phyloP scores from a whole-genome alignment of 2,888 invertebrate genomes.

The Trypoxylon attenuatum region DNA sequence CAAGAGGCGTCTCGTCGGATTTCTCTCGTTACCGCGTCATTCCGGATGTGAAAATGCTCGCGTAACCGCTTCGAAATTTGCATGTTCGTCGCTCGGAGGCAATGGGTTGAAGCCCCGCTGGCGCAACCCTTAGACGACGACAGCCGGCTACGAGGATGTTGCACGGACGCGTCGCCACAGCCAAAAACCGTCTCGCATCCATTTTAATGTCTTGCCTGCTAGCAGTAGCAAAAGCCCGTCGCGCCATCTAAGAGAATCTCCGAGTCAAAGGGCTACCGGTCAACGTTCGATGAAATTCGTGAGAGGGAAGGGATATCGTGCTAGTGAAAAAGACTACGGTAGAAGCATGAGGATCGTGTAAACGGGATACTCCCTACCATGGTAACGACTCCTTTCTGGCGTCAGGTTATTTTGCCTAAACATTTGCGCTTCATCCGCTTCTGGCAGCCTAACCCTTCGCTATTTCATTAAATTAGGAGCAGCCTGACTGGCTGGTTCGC shows the following conservation, averaged over 20 bases:
- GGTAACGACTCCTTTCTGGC: conserved; percentile 35
- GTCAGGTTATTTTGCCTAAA: conserved; percentile 63
- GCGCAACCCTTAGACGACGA: conserved; percentile 12
- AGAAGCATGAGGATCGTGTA: conserved; percentile 14
- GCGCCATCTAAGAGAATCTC: too few species aligned
- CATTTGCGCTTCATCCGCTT: conserved; percentile 67
- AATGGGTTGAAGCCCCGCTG: conserved; percentile 27
- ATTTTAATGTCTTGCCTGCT: conserved; percentile 51
- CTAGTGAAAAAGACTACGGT: neutral
- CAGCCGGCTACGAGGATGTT: conserved; percentile 13
- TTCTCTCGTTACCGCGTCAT: conserved; percentile 4
- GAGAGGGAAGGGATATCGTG: neutral
- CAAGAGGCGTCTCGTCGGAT: neutral
- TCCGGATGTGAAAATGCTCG: conserved; percentile 56
- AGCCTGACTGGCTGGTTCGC: conserved; percentile 57
- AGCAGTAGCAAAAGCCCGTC: conserved; percentile 1
- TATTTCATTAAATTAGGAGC: conserved; percentile 73
- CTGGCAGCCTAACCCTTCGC: conserved; percentile 67
- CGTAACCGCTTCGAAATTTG: conserved; percentile 57
- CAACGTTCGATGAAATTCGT: neutral
- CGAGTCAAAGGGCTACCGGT: too few species aligned
- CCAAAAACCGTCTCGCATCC: conserved; percentile 56
- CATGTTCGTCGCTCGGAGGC: conserved; percentile 51
- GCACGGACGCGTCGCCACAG: conserved; percentile 34
- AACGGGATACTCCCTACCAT: conserved; percentile 45